Evolutionary conservation across 2,797 vertebrate species (phyloP).

Genomic region (Chelonia mydas): DNA sequence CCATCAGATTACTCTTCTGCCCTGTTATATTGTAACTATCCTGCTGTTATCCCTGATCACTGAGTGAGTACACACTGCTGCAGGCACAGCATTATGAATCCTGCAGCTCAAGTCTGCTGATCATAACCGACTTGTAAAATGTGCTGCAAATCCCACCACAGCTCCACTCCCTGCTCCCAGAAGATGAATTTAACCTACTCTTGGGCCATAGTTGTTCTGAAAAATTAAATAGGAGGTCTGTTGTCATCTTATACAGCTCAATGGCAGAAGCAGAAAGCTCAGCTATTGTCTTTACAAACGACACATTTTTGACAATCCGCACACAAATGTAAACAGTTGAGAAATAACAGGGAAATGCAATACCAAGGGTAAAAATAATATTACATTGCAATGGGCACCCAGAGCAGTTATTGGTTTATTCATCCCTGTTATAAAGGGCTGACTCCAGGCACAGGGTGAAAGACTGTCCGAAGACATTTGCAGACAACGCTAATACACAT

Average conservation of each 20-base stretch:
- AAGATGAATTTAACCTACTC: not conserved
- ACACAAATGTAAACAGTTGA: not conserved
- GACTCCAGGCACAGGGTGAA: not conserved
- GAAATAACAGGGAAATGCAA: not conserved
- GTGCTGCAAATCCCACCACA: not conserved
- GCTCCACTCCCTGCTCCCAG: not conserved
- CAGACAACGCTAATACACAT: not conserved
- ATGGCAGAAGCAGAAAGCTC: not conserved
- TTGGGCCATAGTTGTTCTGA: not conserved
- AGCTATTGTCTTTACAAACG: not conserved
- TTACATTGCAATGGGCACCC: not conserved
- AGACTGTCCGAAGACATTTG: not conserved
- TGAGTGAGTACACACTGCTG: too few species aligned
- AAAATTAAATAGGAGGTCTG: not conserved
- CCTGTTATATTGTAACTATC: not conserved
- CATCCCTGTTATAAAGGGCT: not conserved
- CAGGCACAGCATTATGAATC: not conserved
- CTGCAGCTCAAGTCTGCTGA: not conserved
- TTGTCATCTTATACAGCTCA: not conserved
- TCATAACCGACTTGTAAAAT: not conserved
- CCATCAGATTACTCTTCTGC: not conserved
- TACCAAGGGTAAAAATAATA: not conserved
- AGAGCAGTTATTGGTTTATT: not conserved
- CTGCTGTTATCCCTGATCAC: not conserved
- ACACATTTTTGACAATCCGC: not conserved